These are phyloP conservation scores for Gallinago media DNA, from an alignment of 2,113 vertebrate species.

Conservation along the genomic window DNA sequence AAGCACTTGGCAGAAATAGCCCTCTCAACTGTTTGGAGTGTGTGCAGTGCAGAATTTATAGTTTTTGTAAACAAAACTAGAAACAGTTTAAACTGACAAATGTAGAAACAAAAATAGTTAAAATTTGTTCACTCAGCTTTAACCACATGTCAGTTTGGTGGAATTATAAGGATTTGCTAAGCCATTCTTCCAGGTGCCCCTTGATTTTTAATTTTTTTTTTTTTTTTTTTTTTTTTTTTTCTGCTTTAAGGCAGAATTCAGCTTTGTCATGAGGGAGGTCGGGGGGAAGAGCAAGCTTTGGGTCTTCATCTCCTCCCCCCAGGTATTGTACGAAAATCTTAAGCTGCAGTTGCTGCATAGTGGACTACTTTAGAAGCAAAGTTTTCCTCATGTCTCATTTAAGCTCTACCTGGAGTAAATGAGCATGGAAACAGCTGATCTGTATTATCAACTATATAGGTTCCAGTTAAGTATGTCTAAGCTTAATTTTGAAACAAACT, in stretches of 20 bases:
- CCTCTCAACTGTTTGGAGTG: not conserved
- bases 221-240: not conserved
- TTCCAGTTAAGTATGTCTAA: not conserved
- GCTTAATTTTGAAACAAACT: not conserved
- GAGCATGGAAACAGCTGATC: not conserved
- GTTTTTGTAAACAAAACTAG: not conserved
- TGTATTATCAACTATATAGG: not conserved
- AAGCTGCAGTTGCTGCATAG: not conserved
- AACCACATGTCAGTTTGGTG: not conserved
- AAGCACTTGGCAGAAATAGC: conserved; percentile 23
- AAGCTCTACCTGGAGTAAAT: not conserved
- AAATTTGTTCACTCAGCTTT: not conserved
- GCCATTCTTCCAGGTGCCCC: not conserved
- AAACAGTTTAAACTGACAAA: not conserved
- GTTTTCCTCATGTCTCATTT: not conserved
- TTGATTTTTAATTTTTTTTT: not conserved
- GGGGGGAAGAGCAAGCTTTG: not conserved
- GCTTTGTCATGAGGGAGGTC: not conserved
- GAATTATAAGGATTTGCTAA: not conserved
- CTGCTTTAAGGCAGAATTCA: not conserved
- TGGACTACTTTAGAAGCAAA: not conserved
- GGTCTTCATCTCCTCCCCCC: fast-evolving
- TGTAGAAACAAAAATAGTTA: not conserved
- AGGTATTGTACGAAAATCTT: not conserved
- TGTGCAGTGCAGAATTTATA: not conserved